Evolutionary conservation across 2,797 vertebrate species (phyloP).

Genomic region (Simalia tracyae): DNA sequence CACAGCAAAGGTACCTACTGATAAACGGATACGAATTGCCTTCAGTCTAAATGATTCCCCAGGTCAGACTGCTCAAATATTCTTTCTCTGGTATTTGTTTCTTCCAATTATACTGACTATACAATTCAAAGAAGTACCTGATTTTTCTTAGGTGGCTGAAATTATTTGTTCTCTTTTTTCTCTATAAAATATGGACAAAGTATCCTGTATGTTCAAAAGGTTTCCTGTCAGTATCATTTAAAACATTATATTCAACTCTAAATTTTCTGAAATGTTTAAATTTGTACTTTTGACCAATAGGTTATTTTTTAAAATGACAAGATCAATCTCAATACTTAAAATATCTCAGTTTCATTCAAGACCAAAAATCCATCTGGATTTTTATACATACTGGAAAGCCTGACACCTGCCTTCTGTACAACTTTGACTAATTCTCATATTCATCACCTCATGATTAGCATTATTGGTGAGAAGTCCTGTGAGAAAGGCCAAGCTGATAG

Average conservation of each 20-base stretch:
- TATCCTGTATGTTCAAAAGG: neutral
- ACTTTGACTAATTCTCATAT: neutral
- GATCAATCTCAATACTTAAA: neutral
- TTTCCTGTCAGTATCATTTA: neutral
- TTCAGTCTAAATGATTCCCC: constrained; percentile 90
- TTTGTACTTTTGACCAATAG: neutral
- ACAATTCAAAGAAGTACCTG: neutral
- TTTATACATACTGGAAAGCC: neutral
- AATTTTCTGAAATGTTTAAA: neutral
- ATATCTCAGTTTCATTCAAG: neutral
- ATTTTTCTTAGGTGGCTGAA: constrained; percentile 24
- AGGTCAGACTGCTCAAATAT: constrained; percentile 69
- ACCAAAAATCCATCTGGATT: neutral
- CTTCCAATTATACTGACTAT: neutral
- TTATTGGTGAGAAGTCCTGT: neutral
- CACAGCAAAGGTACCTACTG: constrained; percentile 92
- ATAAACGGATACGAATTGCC: constrained; percentile 93
- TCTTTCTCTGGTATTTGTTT: neutral
- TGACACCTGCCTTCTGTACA: neutral
- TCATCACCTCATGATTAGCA: neutral
- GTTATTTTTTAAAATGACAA: neutral
- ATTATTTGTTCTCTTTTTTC: constrained; percentile 31
- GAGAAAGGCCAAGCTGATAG: neutral
- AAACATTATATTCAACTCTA: neutral
- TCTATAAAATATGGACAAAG: neutral